phyloP scores from a whole-genome alignment of 2,888 invertebrate species.

The Chesias legatella region DNA sequence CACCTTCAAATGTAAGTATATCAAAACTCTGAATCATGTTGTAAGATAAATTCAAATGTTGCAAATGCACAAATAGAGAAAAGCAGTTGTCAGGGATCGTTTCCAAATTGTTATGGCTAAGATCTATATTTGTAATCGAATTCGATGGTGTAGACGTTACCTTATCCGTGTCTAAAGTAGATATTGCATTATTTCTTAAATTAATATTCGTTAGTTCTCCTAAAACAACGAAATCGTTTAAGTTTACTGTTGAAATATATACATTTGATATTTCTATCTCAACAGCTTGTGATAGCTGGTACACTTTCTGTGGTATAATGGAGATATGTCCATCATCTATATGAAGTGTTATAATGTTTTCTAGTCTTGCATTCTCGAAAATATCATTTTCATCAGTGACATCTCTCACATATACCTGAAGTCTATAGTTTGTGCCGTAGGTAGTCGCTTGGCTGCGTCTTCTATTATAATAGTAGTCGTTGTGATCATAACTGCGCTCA shows the following conservation, averaged over 20 bases:
- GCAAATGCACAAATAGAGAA: slow-evolving; percentile 7
- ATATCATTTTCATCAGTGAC: slow-evolving; percentile 8
- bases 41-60: slow-evolving; percentile 17
- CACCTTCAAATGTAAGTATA: slow-evolving; percentile 20
- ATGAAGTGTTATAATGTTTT: slow-evolving; percentile 5
- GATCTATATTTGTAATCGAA: slow-evolving; percentile 8
- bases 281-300: neutral
- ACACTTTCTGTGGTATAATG: slow-evolving; percentile 6
- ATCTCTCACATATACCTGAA: slow-evolving; percentile 3
- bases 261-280: slow-evolving; percentile 9
- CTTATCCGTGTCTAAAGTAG: slow-evolving; percentile 1
- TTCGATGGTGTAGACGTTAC: neutral
- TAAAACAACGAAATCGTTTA: slow-evolving; percentile 6
- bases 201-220: neutral
- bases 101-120: slow-evolving; percentile 10
- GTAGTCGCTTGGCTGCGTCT: neutral
- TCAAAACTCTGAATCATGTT: slow-evolving; percentile 13
- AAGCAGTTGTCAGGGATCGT: slow-evolving; percentile 12
- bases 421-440: slow-evolving; percentile 5
- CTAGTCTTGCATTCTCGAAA: slow-evolving; percentile 4
- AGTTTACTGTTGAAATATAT: slow-evolving; percentile 4
- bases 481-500: neutral
- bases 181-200: slow-evolving; percentile 10
- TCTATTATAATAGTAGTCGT: neutral
- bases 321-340: slow-evolving; percentile 2